Base-by-base conservation (phyloP, 2,113 vertebrate genomes). In the Takifugu bimaculatus region DNA sequence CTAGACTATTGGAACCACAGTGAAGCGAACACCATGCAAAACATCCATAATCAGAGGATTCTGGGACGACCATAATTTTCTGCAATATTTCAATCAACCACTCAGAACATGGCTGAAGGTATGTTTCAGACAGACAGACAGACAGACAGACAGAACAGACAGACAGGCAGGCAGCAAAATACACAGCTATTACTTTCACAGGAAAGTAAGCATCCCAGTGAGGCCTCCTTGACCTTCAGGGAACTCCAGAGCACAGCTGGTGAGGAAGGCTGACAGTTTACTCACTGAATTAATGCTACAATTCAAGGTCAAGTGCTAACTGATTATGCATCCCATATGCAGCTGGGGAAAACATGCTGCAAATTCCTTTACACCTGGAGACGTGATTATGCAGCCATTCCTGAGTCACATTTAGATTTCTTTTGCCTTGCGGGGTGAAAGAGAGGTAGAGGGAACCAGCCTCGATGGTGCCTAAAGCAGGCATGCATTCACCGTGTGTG, bases 201-300 rank as follows among this genome's bases (percentile, higher is more conserved):
- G 44, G 60, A 53, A 78, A 76, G 59, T 58, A 70, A 56, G 68
- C 72, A 74, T 53, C 74, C 62, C 67, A 44, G 32, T 55, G 64
- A 68, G 53, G 75, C 74, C 65, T 50, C 57, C 57, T 70, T 77
- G 81, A 87, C 87, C 85, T 88, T 88, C 68, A 63, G 60, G 48
- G 26, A 82, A 73, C 57, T 81, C 75, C 76, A 32, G 60, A 65
- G 75, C 82, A 79, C 85, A 91, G 81, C 85, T 89, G 85, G 81
- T 67, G 75, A 75, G 85, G 72, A 63, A 77, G 47, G 69, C 77
- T 75, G 83, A 84, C 80, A 83, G 72, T 85, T 85, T 79, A 77
- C 82, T 79, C 66, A 27, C 77, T 82, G 84, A 89, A 87, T 88
- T 87, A 90, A 87, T 84, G 81, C 82, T 68, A 84, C 65, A 73